These are phyloP conservation scores for Amblyjoppa fuscipennis DNA, from an alignment of 2,888 invertebrate genomes.

Conservation along the genomic window DNA sequence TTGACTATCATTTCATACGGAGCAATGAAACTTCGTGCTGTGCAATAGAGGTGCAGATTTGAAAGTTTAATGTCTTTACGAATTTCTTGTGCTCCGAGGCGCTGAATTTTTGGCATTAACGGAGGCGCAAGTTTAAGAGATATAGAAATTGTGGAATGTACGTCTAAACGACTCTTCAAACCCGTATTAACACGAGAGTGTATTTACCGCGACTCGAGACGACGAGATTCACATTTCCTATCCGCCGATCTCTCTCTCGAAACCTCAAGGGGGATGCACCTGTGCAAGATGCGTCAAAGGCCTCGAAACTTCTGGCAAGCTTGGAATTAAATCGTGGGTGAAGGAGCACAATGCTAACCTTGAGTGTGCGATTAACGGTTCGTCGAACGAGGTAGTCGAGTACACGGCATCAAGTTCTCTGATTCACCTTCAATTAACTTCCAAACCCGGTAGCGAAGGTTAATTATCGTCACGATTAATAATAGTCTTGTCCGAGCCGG, in stretches of 20 bases:
- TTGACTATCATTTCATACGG: background rate
- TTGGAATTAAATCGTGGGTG: slow-evolving; percentile 44
- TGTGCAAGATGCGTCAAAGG: slow-evolving; percentile 57
- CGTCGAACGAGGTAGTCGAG: slow-evolving; percentile 43
- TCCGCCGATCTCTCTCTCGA: background rate
- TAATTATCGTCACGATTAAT: background rate
- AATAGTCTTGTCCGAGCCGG: background rate
- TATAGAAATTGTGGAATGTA: background rate
- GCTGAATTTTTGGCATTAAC: slow-evolving; percentile 26
- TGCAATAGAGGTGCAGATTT: background rate
- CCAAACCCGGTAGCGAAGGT: background rate
- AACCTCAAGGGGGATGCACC: slow-evolving; percentile 33
- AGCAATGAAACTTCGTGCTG: background rate
- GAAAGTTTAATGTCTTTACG: background rate
- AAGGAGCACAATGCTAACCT: slow-evolving; percentile 40
- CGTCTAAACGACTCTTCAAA: slow-evolving; percentile 11
- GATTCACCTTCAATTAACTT: slow-evolving; percentile 1
- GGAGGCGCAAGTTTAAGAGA: background rate
- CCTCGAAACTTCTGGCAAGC: slow-evolving; percentile 55
- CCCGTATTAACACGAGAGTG: background rate
- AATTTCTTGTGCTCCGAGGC: background rate
- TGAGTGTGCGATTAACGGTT: slow-evolving; percentile 31
- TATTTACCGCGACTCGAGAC: background rate
- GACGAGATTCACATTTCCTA: background rate
- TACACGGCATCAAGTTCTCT: background rate